Evolutionary conservation across 1,140 invertebrate species (phyloP).

Genomic region (Drosophila mojavensis): DNA sequence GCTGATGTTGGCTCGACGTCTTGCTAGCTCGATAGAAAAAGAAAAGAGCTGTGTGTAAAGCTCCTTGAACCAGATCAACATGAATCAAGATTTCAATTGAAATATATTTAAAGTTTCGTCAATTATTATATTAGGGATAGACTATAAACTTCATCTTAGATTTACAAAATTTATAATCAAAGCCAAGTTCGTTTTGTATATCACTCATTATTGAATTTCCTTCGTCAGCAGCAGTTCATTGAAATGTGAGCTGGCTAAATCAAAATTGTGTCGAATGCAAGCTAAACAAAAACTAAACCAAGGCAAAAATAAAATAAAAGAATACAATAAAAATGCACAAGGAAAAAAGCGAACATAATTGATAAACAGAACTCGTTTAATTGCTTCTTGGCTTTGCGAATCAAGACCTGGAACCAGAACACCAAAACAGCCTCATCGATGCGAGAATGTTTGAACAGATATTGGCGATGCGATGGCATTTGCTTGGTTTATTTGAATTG

Average conservation of each 20-base stretch:
- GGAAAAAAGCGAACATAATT: constrained; percentile 21
- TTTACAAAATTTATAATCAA: no score
- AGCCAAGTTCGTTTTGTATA: no score
- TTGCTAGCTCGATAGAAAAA: no score
- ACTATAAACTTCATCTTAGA: no score
- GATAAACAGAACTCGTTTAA: constrained; percentile 39
- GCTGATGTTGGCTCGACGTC: not conserved
- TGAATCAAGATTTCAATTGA: no score
- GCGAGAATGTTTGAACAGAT: constrained; percentile 37
- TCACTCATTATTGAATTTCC: no score
- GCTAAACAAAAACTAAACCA: constrained; percentile 52
- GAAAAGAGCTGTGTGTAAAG: no score
- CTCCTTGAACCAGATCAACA: no score
- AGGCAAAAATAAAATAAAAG: no score
- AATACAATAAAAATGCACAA: not conserved
- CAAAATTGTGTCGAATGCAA: constrained; percentile 32
- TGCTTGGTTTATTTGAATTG: constrained; percentile 32
- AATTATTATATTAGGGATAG: no score
- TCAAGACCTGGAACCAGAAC: not conserved
- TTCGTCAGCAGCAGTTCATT: constrained; percentile 20
- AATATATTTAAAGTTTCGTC: no score
- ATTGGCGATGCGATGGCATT: constrained; percentile 29
- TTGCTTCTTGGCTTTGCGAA: constrained; percentile 58
- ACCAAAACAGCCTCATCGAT: constrained; percentile 13
- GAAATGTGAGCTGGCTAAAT: constrained; percentile 18